These are phyloP conservation scores for Sceloporus tristichus DNA, from an alignment of 2,113 vertebrate genomes.

Conservation along the genomic window DNA sequence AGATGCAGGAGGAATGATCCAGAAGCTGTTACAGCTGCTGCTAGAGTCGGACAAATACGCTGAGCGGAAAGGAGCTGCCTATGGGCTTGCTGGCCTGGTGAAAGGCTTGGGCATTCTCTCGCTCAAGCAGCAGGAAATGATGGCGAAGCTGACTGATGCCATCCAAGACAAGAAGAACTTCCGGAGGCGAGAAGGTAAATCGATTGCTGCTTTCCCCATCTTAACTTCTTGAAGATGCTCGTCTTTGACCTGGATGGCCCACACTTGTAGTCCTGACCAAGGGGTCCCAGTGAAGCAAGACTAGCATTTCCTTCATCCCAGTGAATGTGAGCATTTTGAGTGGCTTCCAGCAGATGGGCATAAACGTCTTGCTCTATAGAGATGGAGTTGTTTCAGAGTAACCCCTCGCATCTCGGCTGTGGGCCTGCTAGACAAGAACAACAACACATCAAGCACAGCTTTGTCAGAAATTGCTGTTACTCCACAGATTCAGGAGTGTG, in stretches of 20 bases:
- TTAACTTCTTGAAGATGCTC: not conserved
- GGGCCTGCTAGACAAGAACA: too few species aligned
- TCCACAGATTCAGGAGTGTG: not conserved
- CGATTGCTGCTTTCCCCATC: not conserved
- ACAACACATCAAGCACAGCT: not conserved
- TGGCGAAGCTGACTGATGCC: slow-evolving; percentile 93
- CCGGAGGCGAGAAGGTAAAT: slow-evolving; percentile 92
- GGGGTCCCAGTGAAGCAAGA: not conserved
- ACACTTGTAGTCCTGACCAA: too few species aligned
- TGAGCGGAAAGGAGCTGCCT: slow-evolving; percentile 94
- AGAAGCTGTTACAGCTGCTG: slow-evolving; percentile 92
- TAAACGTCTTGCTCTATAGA: not conserved
- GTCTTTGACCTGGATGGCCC: fast-evolving
- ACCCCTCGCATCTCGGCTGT: not conserved
- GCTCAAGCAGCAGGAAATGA: slow-evolving; percentile 98
- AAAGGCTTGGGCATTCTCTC: slow-evolving; percentile 97
- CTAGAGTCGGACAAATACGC: slow-evolving; percentile 97
- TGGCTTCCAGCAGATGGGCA: not conserved
- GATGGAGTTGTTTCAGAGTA: not conserved
- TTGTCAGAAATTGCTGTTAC: not conserved
- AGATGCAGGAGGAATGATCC: slow-evolving; percentile 94
- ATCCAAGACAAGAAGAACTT: slow-evolving; percentile 99
- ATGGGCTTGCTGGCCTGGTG: slow-evolving; percentile 94
- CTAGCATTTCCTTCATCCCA: too few species aligned
- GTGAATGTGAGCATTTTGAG: not conserved